Evolutionary conservation across 2,888 invertebrate genomes (phyloP).

Genomic region (Philhelius pedissequus): DNA sequence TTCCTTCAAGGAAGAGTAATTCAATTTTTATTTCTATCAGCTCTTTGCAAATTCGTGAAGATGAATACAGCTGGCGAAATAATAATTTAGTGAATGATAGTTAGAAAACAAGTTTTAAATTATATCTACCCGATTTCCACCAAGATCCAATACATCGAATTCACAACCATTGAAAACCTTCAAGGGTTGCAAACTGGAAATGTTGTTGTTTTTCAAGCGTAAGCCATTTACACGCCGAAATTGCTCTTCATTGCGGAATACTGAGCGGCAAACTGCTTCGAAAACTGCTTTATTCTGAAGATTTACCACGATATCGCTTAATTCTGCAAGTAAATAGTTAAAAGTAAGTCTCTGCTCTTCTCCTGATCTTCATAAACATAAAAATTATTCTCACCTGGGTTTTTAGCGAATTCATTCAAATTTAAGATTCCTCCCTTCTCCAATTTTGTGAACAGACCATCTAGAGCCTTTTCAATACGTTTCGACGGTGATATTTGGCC

Average conservation of each 20-base stretch:
- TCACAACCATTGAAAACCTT: slow-evolving; percentile 72
- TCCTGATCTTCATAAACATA: not conserved
- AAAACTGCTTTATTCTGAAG: slow-evolving; percentile 72
- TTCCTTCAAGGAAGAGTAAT: slow-evolving; percentile 71
- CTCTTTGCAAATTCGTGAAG: slow-evolving; percentile 72
- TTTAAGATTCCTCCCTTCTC: slow-evolving; percentile 73
- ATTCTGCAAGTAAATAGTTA: slow-evolving; percentile 25
- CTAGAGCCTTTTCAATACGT: slow-evolving; percentile 71
- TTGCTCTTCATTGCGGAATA: slow-evolving; percentile 73
- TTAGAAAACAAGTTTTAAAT: not conserved
- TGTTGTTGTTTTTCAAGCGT: slow-evolving; percentile 72
- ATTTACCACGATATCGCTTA: slow-evolving; percentile 72
- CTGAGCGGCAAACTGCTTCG: slow-evolving; percentile 72
- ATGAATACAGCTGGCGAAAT: slow-evolving; percentile 70
- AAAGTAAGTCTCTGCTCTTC: not conserved
- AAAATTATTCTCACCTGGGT: slow-evolving; percentile 37
- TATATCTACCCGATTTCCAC: slow-evolving; percentile 73
- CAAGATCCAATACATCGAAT: slow-evolving; percentile 73
- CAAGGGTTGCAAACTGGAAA: slow-evolving; percentile 72
- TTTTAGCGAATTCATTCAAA: slow-evolving; percentile 71
- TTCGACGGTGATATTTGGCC: slow-evolving; percentile 73
- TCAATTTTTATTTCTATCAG: slow-evolving; percentile 72
- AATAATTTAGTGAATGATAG: not conserved
- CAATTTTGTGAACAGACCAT: slow-evolving; percentile 69
- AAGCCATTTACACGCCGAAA: slow-evolving; percentile 73